Conservation (phyloP, 1,140 invertebrate genomes). For the Drosophila guanche region DNA sequence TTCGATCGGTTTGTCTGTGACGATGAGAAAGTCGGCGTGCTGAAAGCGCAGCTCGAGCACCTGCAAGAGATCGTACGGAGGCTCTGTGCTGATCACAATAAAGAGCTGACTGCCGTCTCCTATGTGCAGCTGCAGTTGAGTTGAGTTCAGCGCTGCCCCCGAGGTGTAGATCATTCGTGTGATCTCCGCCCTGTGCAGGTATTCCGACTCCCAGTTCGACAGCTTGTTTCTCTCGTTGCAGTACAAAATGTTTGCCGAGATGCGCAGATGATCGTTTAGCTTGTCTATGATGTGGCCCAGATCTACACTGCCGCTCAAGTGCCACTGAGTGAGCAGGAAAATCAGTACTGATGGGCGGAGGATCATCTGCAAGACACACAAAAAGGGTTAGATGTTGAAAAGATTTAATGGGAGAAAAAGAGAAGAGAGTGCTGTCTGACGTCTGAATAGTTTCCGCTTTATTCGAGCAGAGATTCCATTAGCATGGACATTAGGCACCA, state of each 20-base stretch:
- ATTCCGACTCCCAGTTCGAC: neutral
- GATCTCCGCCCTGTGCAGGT: constrained; percentile 9
- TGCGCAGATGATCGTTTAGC: constrained; percentile 40
- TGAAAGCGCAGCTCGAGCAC: constrained; percentile 36
- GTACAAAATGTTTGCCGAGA: constrained; percentile 42
- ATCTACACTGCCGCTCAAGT: neutral
- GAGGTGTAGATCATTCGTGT: constrained; percentile 27
- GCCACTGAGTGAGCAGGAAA: constrained; percentile 8
- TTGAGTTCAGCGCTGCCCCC: constrained; percentile 17
- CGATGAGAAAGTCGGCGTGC: constrained; percentile 37
- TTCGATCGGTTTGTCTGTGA: constrained; percentile 6
- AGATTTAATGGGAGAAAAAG: neutral
- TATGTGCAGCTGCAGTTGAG: constrained; percentile 10
- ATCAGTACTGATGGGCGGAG: constrained; percentile 1
- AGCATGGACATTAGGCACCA: constrained; percentile 19
- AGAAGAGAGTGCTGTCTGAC: too few species aligned
- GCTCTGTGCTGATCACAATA: constrained; percentile 26
- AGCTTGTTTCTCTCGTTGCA: constrained; percentile 14
- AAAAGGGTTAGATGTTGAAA: neutral
- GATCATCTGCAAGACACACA: constrained; percentile 58
- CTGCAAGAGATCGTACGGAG: constrained; percentile 23
- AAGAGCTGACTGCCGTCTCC: constrained; percentile 30
- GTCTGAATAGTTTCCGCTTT: constrained; percentile 45
- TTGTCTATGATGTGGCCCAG: constrained; percentile 31
- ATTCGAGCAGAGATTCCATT: constrained; percentile 25